A percentile compares a stretch with the other conserved stretches of the same genome.
Evolutionary conservation across 2,797 vertebrate species (phyloP).

Genomic region (Dendrocincla tyrannina): DNA sequence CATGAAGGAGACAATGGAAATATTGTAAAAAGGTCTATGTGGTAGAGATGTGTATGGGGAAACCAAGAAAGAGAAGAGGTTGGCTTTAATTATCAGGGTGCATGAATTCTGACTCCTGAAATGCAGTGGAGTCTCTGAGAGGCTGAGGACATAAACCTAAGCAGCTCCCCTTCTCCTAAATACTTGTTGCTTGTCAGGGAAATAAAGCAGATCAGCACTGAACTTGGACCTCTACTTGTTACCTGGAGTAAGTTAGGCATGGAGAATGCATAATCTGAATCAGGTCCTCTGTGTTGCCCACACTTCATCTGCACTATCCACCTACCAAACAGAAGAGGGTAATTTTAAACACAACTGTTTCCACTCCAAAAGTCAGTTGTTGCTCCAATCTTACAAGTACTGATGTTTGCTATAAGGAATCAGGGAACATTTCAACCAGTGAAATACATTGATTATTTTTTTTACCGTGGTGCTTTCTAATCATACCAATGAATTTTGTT

Average conservation of each 20-base stretch:
- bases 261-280: neutral
- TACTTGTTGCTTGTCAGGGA: neutral
- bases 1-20: neutral
- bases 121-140: neutral
- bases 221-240: neutral
- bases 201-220: neutral
- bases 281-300: neutral
- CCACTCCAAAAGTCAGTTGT: neutral
- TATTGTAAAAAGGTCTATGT: neutral
- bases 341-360: neutral
- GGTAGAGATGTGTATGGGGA: neutral
- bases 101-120: neutral
- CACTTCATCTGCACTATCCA: neutral
- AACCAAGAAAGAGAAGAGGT: neutral
- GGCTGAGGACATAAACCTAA: neutral
- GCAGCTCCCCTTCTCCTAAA: neutral
- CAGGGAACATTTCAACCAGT: neutral
- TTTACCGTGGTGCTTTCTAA: neutral
- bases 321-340: neutral
- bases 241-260: neutral
- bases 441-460: neutral
- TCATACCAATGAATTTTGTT: neutral
- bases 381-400: neutral
- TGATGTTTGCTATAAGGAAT: neutral
- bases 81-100: neutral